phyloP scores from a whole-genome alignment of 2,113 vertebrate genomes.

The Candoia aspera region DNA sequence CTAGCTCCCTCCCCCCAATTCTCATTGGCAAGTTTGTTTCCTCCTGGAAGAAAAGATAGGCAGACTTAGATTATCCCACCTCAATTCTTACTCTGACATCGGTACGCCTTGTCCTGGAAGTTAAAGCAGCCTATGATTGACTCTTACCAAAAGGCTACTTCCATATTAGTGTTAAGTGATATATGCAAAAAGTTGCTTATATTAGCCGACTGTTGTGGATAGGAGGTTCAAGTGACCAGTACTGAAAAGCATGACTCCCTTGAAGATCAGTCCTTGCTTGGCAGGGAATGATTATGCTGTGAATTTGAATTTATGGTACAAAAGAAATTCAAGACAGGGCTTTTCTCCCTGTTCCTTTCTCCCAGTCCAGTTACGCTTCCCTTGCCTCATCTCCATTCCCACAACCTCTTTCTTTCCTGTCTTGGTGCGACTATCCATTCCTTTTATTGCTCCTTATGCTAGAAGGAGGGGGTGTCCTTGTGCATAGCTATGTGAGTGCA shows the following conservation, averaged over 20 bases:
- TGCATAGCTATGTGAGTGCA: neutral
- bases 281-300: neutral
- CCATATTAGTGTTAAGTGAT: neutral
- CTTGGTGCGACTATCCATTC: neutral
- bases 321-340: no score
- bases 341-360: neutral
- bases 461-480: neutral
- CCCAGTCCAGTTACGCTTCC: neutral
- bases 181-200: neutral
- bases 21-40: neutral
- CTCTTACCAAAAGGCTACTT: neutral
- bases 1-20: neutral
- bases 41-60: neutral
- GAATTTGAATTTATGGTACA: neutral
- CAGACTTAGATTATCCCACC: neutral
- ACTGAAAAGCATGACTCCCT: neutral
- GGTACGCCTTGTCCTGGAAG: neutral
- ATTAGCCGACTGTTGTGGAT: neutral
- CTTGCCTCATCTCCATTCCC: neutral
- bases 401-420: neutral
- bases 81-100: neutral
- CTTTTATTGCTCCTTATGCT: neutral
- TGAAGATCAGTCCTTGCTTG: neutral
- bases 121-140: neutral
- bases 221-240: neutral